Conservation (phyloP, 2,888 invertebrate genomes). For the Schizotus pectinicornis region DNA sequence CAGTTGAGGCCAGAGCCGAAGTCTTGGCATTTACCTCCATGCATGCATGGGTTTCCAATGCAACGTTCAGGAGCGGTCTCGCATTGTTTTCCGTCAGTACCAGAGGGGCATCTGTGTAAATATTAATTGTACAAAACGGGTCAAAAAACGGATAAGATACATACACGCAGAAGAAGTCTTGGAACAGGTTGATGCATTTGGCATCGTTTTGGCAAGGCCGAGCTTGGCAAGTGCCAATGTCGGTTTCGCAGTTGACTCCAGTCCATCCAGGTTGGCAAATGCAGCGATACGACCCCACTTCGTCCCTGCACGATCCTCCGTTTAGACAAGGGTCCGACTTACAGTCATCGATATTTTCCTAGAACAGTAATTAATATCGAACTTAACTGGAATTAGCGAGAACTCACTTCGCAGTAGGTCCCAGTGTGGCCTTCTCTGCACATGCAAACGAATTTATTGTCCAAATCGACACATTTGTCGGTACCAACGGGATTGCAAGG, state of each 20-base stretch:
- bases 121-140: conserved; percentile 22
- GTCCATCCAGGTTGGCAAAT: conserved; percentile 86
- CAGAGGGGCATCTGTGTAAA: conserved; percentile 79
- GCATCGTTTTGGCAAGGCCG: conserved; percentile 93
- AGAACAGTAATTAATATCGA: conserved; percentile 8
- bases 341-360: conserved; percentile 85
- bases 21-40: conserved; percentile 93
- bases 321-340: conserved; percentile 84
- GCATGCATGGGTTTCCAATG: conserved; percentile 94
- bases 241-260: conserved; percentile 82
- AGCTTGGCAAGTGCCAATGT: conserved; percentile 86
- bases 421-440: conserved; percentile 91
- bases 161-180: conserved; percentile 89
- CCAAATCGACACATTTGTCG: conserved; percentile 86
- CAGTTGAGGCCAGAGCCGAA: conserved; percentile 95
- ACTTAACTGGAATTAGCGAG: too few relatives aligned
- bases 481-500: conserved; percentile 92
- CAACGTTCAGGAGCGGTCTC: conserved; percentile 96
- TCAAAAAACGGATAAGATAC: conserved; percentile 53
- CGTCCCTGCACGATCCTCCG: conserved; percentile 87
- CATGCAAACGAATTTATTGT: conserved; percentile 85
- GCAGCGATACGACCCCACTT: conserved; percentile 83
- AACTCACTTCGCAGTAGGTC: conserved; percentile 72
- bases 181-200: conserved; percentile 88
- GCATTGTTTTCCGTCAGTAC: conserved; percentile 96